phyloP scores from a whole-genome alignment of 2,888 invertebrate genomes.

The Heliothis peltigera region DNA sequence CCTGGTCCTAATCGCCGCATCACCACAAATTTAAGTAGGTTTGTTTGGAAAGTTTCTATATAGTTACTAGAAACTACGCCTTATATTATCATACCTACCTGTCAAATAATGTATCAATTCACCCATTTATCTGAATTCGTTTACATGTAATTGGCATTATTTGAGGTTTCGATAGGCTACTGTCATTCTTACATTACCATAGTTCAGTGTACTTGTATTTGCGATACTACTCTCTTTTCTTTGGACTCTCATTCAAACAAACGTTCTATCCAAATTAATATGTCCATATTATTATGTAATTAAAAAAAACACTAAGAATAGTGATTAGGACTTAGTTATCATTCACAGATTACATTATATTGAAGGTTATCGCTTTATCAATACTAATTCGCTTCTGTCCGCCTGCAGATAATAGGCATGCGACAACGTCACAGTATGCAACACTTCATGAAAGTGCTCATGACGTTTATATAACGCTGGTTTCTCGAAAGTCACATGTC shows the following conservation, averaged over 20 bases:
- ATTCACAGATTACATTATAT: conserved; percentile 39
- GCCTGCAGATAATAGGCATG: conserved; percentile 17
- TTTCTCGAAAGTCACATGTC: conserved; percentile 44
- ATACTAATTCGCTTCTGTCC: conserved; percentile 50
- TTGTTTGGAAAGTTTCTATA: too few relatives aligned
- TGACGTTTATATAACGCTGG: conserved; percentile 31
- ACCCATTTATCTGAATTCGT: too few relatives aligned
- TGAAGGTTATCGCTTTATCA: conserved; percentile 49
- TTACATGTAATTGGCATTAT: too few relatives aligned
- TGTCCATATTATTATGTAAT: conserved; percentile 15
- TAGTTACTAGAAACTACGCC: too few relatives aligned
- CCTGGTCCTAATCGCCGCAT: too few relatives aligned
- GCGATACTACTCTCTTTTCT: neutral
- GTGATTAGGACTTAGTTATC: conserved; percentile 51
- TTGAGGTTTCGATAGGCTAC: too few relatives aligned
- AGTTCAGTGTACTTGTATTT: too few relatives aligned
- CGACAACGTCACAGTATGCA: conserved; percentile 26
- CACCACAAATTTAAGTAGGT: too few relatives aligned
- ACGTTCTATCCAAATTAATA: conserved; percentile 13
- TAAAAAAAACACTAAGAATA: conserved; percentile 7
- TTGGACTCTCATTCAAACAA: conserved; percentile 1
- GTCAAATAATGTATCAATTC: too few relatives aligned
- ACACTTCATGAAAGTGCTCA: conserved; percentile 17
- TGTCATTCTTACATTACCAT: too few relatives aligned
- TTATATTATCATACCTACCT: too few relatives aligned